A percentile compares a stretch with the other conserved stretches of the same genome.
Evolutionary conservation across 2,113 vertebrate species (phyloP).

Genomic region (Stigmatopora argus): DNA sequence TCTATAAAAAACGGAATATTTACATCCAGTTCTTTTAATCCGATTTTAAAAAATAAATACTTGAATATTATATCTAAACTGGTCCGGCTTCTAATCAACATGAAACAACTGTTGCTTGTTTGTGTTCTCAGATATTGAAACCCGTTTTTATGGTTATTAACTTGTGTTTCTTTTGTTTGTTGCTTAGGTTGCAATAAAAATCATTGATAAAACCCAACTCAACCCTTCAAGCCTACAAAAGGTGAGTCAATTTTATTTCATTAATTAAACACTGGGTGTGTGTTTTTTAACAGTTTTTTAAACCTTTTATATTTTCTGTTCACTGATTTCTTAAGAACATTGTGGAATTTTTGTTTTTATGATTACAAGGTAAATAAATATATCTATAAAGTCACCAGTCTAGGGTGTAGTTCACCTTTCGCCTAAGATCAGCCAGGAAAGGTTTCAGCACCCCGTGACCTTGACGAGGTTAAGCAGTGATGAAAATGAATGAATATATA

Average conservation of each 20-base stretch:
- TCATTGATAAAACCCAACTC: conserved; percentile 67
- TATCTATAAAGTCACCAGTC: not conserved
- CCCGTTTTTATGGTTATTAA: not conserved
- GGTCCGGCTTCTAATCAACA: no score
- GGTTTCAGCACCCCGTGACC: no score
- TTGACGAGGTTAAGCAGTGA: no score
- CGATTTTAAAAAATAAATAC: no score
- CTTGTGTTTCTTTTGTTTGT: conserved; percentile 10
- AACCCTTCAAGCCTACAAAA: conserved; percentile 67
- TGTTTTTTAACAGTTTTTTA: not conserved
- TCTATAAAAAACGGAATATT: no score
- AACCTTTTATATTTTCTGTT: not conserved
- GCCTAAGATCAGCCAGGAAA: no score
- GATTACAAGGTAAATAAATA: not conserved
- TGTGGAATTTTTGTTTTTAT: not conserved
- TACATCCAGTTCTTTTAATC: no score
- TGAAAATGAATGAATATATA: no score
- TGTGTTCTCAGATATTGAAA: not conserved
- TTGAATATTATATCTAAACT: no score
- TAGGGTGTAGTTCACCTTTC: no score
- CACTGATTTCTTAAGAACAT: not conserved
- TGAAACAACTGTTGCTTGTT: not conserved
- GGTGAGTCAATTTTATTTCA: conserved; percentile 35
- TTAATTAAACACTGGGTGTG: not conserved
- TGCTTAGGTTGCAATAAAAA: conserved; percentile 65